Evolutionary conservation across 1,140 invertebrate species (phyloP), one percentile per base, ranked within the genome.

Genomic region (Micrasema longulum): DNA sequence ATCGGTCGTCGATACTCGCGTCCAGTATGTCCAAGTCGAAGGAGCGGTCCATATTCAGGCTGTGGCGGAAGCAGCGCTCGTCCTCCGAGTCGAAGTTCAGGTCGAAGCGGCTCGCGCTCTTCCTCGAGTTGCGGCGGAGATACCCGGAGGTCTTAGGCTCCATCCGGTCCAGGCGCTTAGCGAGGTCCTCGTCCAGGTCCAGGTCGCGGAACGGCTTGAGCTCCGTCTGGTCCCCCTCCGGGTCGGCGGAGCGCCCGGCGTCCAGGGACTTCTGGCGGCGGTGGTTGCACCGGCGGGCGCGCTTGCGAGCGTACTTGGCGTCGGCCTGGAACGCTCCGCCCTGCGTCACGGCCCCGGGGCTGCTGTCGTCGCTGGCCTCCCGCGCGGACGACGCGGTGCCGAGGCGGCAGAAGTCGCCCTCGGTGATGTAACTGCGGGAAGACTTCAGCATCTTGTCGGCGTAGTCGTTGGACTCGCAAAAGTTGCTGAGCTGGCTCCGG

Each of bases 51-150:
- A 75, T 66, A 38, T 75, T 67, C 63, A 75, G 52, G 55, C 70
- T 72, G 55, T 72, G 74, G 36, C 74, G 45, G 55, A 75, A 75
- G 48, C 74, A 75, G 16, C 74, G 62, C 48, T 75, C 74, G 48
- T 75, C 74, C 50, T 75, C 74, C 22, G 74, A 75, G 35, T 75
- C 74, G 26, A 75, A 75, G 52, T 75, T 75, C 26, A 75, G 52
- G 50, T 75, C 74, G 43, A 72, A 75, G 5, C 74, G 74, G 36
- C 74, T 75, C 7, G 55, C 66, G 43, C 60, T 69, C 43, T 75
- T 75, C n/a, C 70, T 47, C 6, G 72, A 62, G 22, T 60, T 70
- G 7, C 70, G 57, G 31, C 74, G 53, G 9, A 72, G 47, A 35
- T 69, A 72, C 14, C 48, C 57, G 4, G 48, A 36, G 9, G 69